A percentile compares a stretch with the other conserved stretches of the same genome.
phyloP scores from a whole-genome alignment of 2,113 vertebrate species.

The Pedetes capensis region DNA sequence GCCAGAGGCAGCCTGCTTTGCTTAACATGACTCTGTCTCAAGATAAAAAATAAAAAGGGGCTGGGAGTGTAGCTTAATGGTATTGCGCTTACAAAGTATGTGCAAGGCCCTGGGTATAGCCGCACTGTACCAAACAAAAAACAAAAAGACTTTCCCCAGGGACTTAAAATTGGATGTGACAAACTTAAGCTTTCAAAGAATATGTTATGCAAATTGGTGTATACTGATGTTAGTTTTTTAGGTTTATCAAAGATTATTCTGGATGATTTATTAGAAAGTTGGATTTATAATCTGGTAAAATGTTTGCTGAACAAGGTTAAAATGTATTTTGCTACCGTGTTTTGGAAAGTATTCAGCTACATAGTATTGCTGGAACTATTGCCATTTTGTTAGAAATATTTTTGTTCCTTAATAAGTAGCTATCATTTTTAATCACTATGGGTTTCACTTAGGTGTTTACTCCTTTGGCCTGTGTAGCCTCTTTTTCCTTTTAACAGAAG shows the following conservation, averaged over 20 bases:
- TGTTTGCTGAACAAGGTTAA: background rate
- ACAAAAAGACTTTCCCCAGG: background rate
- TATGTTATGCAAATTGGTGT: background rate
- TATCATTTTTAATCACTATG: background rate
- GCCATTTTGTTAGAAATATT: background rate
- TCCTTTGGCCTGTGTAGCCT: background rate
- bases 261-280: background rate
- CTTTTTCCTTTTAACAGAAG: background rate
- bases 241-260: background rate
- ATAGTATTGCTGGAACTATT: background rate
- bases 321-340: background rate
- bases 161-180: background rate
- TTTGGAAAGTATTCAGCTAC: background rate
- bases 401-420: background rate
- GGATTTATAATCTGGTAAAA: background rate
- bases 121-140: no score
- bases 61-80: no score
- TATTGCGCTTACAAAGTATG: no score
- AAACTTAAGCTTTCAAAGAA: background rate
- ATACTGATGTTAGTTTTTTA: background rate
- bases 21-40: no score
- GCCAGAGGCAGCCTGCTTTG: no score
- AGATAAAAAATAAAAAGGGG: no score
- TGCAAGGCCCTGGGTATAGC: no score
- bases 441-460: background rate